phyloP scores from a whole-genome alignment of 1,140 invertebrate species.

The Tribolium madens region DNA sequence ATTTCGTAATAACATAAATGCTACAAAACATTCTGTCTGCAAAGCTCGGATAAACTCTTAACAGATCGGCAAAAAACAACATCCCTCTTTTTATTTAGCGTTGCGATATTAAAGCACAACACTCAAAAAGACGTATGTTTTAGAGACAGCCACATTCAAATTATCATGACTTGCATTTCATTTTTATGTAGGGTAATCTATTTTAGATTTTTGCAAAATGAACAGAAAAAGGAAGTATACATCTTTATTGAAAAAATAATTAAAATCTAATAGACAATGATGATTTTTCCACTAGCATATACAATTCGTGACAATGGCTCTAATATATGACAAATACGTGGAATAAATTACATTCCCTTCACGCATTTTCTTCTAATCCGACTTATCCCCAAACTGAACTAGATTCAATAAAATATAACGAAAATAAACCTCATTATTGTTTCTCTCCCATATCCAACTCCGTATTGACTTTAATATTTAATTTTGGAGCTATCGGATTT shows the following conservation, averaged over 20 bases:
- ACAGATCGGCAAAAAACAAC: neutral
- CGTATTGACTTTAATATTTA: constrained; percentile 29
- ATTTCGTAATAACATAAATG: neutral
- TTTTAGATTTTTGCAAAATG: neutral
- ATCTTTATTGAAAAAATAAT: too few species aligned
- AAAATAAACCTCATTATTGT: constrained; percentile 16
- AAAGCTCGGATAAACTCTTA: neutral
- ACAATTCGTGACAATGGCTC: constrained; percentile 25
- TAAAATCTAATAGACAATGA: neutral
- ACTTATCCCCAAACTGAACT: neutral
- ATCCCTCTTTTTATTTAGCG: constrained; percentile 9
- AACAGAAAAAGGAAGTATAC: neutral
- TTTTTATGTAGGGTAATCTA: constrained; percentile 6
- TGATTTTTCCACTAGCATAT: constrained; percentile 3
- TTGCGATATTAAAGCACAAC: constrained; percentile 31
- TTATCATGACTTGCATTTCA: constrained; percentile 13
- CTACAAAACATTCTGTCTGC: neutral
- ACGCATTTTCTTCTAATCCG: constrained; percentile 15
- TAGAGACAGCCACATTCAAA: neutral
- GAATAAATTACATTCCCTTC: constrained; percentile 20
- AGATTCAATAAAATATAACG: neutral
- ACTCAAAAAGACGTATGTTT: constrained; percentile 29
- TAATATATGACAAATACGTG: constrained; percentile 21
- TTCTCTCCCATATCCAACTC: neutral
- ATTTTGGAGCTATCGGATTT: constrained; percentile 1